Evolutionary conservation across 2,797 vertebrate genomes (phyloP).

Genomic region (Lerista edwardsae): DNA sequence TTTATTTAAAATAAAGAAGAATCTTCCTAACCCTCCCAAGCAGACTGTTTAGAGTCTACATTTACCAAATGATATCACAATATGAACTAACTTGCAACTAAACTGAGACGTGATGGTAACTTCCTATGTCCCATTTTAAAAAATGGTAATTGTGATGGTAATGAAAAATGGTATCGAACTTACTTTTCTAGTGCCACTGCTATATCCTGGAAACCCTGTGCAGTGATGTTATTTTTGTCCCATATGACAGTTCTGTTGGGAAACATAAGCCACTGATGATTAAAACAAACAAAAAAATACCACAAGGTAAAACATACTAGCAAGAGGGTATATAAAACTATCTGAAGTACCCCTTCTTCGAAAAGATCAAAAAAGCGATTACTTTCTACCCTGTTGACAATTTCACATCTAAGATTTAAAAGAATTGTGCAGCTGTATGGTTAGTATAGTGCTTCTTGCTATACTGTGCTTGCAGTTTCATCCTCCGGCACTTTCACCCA

Average conservation of each 20-base stretch:
- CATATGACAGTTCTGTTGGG: slow-evolving; percentile 89
- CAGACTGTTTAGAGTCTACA: slow-evolving; percentile 31
- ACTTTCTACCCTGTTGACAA: too few species aligned
- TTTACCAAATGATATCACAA: background rate
- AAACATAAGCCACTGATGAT: slow-evolving; percentile 20
- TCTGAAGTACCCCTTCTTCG: background rate
- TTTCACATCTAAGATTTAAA: too few species aligned
- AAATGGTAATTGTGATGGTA: background rate
- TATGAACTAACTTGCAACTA: slow-evolving; percentile 12
- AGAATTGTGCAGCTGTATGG: too few species aligned
- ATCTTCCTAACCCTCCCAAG: too few species aligned
- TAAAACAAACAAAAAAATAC: background rate
- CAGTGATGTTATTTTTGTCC: slow-evolving; percentile 93
- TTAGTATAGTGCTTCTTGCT: too few species aligned
- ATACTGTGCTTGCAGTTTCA: too few species aligned
- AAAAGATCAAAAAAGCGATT: too few species aligned
- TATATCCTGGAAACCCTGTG: slow-evolving; percentile 95
- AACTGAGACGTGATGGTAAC: slow-evolving; percentile 36
- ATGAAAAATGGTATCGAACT: slow-evolving; percentile 63
- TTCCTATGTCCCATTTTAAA: too few species aligned
- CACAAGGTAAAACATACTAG: background rate
- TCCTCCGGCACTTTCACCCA: too few species aligned
- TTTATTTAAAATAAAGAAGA: slow-evolving; percentile 47
- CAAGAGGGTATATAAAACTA: background rate
- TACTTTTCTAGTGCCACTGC: slow-evolving; percentile 96